Evolutionary conservation across 2,113 vertebrate genomes (phyloP).

Genomic region (Lota lota): DNA sequence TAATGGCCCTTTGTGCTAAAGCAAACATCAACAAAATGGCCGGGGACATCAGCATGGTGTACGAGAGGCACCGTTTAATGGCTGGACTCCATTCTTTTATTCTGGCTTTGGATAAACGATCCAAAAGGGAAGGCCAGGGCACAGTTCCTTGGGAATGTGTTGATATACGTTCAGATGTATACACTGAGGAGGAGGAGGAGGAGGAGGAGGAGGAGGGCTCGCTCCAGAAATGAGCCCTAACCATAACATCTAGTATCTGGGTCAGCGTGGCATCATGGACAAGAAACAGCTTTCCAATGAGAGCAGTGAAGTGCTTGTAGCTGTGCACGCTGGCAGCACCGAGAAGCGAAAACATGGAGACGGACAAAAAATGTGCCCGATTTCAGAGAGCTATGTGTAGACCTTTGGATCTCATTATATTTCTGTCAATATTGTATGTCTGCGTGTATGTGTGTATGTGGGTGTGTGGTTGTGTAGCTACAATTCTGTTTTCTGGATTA

Average conservation of each 20-base stretch:
- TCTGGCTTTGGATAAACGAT: slow-evolving; percentile 33
- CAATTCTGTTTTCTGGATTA: not conserved
- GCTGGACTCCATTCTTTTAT: slow-evolving; percentile 6
- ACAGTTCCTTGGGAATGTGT: slow-evolving; percentile 4
- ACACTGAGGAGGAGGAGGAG: no score
- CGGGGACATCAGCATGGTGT: slow-evolving; percentile 10
- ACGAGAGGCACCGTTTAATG: slow-evolving; percentile 9
- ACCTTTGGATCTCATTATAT: slow-evolving; percentile 1
- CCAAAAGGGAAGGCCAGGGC: not conserved
- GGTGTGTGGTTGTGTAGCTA: not conserved
- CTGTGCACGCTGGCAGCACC: not conserved
- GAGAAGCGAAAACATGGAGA: not conserved
- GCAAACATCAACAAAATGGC: slow-evolving; percentile 5
- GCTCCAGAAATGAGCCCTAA: no score
- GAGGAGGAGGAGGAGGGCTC: no score
- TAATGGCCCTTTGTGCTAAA: slow-evolving; percentile 6
- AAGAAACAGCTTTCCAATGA: no score
- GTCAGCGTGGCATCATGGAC: no score
- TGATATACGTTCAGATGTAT: no score
- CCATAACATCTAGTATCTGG: no score
- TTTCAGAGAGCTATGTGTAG: no score
- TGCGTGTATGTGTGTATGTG: slow-evolving; percentile 6
- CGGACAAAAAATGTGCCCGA: not conserved
- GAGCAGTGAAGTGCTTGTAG: not conserved
- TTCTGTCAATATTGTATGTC: not conserved